These are phyloP conservation scores for Papilio gigon DNA, from an alignment of 2,888 invertebrate genomes.

Conservation along the genomic window DNA sequence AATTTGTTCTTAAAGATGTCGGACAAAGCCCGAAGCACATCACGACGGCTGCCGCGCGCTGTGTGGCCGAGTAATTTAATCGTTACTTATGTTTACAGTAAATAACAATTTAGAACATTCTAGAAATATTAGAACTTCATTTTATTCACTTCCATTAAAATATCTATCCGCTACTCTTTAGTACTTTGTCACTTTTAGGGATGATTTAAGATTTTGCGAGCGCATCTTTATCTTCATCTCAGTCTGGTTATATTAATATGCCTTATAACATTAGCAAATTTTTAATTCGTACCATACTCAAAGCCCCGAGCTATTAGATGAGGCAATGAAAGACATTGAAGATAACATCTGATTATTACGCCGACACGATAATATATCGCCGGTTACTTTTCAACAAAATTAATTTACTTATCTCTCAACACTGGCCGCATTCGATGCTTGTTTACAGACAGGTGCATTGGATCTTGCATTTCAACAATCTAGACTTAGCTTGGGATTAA, in stretches of 20 bases:
- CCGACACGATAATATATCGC: neutral
- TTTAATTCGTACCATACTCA: neutral
- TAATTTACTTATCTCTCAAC: constrained; percentile 20
- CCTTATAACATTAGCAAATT: neutral
- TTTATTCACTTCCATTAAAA: neutral
- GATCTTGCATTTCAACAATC: constrained; percentile 12
- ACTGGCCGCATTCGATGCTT: constrained; percentile 12
- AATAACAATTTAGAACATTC: constrained; percentile 30
- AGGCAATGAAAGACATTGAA: neutral
- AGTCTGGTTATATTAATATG: too few relatives aligned
- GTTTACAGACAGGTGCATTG: constrained; percentile 29
- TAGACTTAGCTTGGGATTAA: neutral
- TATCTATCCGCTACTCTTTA: neutral
- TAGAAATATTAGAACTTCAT: neutral
- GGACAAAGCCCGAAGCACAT: constrained; percentile 54
- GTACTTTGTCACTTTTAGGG: neutral
- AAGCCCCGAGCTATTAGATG: neutral
- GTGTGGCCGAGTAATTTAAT: constrained; percentile 67
- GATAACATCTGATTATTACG: constrained; percentile 6
- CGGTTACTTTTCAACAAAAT: constrained; percentile 19
- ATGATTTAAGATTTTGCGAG: neutral
- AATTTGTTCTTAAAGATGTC: constrained; percentile 49
- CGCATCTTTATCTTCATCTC: too few relatives aligned
- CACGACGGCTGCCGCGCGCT: constrained; percentile 58
- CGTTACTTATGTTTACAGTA: constrained; percentile 57